A percentile compares a stretch with the other conserved stretches of the same genome.
Conservation (phyloP, 2,113 vertebrate species). For the Natator depressus region DNA sequence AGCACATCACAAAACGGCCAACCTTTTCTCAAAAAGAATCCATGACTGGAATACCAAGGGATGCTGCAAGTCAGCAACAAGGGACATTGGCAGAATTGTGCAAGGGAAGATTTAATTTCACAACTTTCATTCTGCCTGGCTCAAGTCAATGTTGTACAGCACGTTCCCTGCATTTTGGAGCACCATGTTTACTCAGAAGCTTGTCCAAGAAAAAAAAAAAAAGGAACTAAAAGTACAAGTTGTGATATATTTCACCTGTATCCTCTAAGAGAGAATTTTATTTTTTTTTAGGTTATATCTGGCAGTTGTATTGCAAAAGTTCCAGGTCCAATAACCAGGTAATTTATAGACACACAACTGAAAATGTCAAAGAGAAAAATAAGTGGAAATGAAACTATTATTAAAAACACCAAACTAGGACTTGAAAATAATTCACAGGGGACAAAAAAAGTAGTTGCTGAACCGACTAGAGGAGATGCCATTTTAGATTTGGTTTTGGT, state of each 20-base stretch:
- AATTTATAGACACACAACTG: not conserved
- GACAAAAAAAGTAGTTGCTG: not conserved
- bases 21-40: not conserved
- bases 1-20: not conserved
- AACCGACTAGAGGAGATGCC: no score
- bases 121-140: not conserved
- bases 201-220: not conserved
- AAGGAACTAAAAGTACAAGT: not conserved
- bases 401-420: not conserved
- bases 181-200: fast-evolving
- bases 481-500: no score
- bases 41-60: not conserved
- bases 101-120: not conserved
- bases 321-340: not conserved
- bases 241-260: not conserved
- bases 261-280: not conserved
- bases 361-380: not conserved
- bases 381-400: not conserved
- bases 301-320: not conserved
- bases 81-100: not conserved
- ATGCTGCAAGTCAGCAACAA: not conserved
- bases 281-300: not conserved
- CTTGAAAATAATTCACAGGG: not conserved
- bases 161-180: not conserved
- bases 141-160: not conserved